These are phyloP conservation scores for Falco berigora DNA, from an alignment of 2,797 vertebrate species.

Conservation along the genomic window DNA sequence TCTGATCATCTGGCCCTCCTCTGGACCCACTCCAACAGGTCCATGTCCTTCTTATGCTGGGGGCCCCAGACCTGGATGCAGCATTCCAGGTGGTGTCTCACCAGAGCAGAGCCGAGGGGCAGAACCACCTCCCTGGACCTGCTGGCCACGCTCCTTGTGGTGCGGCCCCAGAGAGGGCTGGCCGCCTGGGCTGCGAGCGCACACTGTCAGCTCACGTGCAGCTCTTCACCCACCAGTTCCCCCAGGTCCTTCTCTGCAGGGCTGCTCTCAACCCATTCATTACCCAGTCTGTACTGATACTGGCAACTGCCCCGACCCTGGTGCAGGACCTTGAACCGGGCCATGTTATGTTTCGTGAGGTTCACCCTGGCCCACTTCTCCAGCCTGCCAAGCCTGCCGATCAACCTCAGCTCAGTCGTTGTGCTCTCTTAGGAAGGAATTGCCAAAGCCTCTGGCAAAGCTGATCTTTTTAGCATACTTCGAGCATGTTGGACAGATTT, in stretches of 20 bases:
- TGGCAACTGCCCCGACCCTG: too few relatives aligned
- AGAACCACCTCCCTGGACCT: too few relatives aligned
- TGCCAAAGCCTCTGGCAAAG: neutral
- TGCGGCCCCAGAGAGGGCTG: neutral
- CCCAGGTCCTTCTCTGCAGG: neutral
- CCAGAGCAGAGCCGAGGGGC: too few relatives aligned
- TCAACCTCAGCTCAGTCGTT: neutral
- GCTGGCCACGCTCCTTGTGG: neutral
- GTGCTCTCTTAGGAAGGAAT: neutral
- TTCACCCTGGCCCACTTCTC: neutral
- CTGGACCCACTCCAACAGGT: accelerated
- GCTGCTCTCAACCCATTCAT: too few relatives aligned
- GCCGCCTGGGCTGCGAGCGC: neutral
- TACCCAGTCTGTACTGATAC: too few relatives aligned
- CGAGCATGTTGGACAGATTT: neutral
- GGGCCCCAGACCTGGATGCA: neutral
- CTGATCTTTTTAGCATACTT: neutral
- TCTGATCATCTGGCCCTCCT: neutral
- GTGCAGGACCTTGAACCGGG: neutral
- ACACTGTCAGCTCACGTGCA: accelerated
- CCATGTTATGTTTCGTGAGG: neutral
- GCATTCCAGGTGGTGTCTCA: neutral
- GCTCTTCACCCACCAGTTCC: neutral
- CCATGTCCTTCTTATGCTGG: neutral
- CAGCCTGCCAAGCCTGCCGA: neutral